Percentiles rank a stretch among this genome's conserved stretches.
phyloP scores from a whole-genome alignment of 2,797 vertebrate species.

The Sarcophilus harrisii region DNA sequence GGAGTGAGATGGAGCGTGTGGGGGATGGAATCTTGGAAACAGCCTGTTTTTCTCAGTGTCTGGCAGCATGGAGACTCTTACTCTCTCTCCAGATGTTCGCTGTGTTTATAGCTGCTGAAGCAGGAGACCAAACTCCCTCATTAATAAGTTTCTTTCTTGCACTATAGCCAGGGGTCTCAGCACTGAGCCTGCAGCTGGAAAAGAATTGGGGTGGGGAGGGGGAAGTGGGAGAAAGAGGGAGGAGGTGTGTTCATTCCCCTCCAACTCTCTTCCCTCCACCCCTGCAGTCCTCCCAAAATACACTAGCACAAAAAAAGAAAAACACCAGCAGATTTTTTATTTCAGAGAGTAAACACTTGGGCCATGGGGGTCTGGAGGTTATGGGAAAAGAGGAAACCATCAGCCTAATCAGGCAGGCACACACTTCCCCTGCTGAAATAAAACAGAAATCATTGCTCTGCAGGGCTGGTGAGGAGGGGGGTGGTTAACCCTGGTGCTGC shows the following conservation, averaged over 20 bases:
- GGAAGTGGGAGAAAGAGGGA: conserved; percentile 76
- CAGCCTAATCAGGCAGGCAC: conserved; percentile 97
- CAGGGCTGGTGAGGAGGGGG: conserved; percentile 62
- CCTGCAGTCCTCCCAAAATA: conserved; percentile 86
- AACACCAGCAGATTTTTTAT: conserved; percentile 97
- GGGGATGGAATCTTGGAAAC: conserved; percentile 69
- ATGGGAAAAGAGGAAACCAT: conserved; percentile 99
- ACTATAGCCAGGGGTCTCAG: conserved; percentile 83
- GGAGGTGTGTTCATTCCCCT: conserved; percentile 86
- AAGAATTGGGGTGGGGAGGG: conserved; percentile 82
- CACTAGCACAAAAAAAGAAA: conserved; percentile 87
- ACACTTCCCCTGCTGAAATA: conserved; percentile 97
- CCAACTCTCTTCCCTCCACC: conserved; percentile 75
- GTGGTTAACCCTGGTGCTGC: conserved; percentile 85
- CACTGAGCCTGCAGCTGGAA: conserved; percentile 91
- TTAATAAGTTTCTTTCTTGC: conserved; percentile 82
- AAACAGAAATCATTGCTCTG: conserved; percentile 87
- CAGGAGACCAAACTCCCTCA: conserved; percentile 84
- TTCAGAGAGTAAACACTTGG: conserved; percentile 99
- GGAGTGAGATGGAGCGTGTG: neutral
- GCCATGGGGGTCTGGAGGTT: conserved; percentile 98
- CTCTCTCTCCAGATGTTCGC: conserved; percentile 87
- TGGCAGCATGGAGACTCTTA: conserved; percentile 76
- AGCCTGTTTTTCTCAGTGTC: conserved; percentile 81
- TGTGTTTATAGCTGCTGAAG: conserved; percentile 88